Percentiles rank a stretch among this genome's conserved stretches.
Evolutionary conservation across 2,888 invertebrate species (phyloP).

Genomic region (Agrypnus murinus): DNA sequence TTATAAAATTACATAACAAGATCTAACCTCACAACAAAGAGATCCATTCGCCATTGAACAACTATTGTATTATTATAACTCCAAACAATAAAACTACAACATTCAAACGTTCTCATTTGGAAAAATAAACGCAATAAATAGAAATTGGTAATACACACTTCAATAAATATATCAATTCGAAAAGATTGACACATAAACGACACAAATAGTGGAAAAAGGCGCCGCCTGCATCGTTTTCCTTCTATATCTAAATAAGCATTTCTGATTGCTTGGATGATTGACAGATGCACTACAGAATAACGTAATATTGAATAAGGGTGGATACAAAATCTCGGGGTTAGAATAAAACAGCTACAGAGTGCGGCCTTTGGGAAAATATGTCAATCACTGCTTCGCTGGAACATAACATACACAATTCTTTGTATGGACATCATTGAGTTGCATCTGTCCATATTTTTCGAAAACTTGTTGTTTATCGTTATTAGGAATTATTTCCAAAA

Average conservation of each 20-base stretch:
- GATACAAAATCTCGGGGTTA: slow-evolving; percentile 58
- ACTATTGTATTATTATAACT: too few species aligned
- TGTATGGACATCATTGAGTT: slow-evolving; percentile 64
- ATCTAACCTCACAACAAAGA: too few species aligned
- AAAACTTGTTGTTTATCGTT: slow-evolving; percentile 46
- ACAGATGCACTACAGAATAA: slow-evolving; percentile 54
- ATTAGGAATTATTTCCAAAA: too few species aligned
- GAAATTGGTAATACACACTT: slow-evolving; percentile 38
- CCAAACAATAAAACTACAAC: too few species aligned
- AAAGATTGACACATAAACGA: slow-evolving; percentile 48
- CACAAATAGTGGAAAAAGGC: slow-evolving; percentile 48
- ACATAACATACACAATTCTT: slow-evolving; percentile 56
- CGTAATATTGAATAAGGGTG: slow-evolving; percentile 59
- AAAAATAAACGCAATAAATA: slow-evolving; percentile 18
- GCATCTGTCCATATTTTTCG: slow-evolving; percentile 66
- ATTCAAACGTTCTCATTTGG: too few species aligned
- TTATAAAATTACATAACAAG: too few species aligned
- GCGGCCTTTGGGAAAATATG: slow-evolving; percentile 68
- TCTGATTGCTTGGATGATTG: slow-evolving; percentile 57
- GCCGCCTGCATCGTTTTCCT: slow-evolving; percentile 51
- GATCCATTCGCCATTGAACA: too few species aligned
- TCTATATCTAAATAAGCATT: slow-evolving; percentile 55
- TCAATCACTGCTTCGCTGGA: slow-evolving; percentile 65
- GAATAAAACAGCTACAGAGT: slow-evolving; percentile 57
- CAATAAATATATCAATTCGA: slow-evolving; percentile 47